Evolutionary conservation across 2,888 invertebrate genomes (phyloP), one percentile per base, ranked within the genome.

Genomic region (Aspidiotus rigidus): DNA sequence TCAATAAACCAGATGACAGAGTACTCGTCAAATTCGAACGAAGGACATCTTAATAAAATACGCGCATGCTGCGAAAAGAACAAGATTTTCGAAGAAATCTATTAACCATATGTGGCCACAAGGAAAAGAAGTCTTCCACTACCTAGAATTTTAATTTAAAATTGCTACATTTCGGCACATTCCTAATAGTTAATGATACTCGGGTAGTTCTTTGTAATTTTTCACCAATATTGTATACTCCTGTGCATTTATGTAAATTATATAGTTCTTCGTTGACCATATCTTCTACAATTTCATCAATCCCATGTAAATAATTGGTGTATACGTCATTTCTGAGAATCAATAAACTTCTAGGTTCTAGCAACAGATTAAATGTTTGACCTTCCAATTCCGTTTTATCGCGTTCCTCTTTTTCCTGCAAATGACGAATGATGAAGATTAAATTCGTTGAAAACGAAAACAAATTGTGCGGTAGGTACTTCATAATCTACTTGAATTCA

Each of bases 101-200:
- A n/a, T n/a, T n/a, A n/a, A n/a, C n/a, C n/a, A n/a, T n/a, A n/a
- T n/a, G 28, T 28, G 28, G 5, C 28, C 28, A 64, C 8, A 7
- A 17, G 15, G 7, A 17, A 60, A 17, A 40, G 8, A 17, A 8
- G 9, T 39, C 39, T 60, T 60, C 8, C 42, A 62, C 10, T 3
- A 44, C 7, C 54, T 69, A 61, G 17, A 62, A 62, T 10, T 28
- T 39, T 71, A 89, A 78, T 79, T 87, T 88, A 76, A 90, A 82
- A 79, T 85, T 85, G 69, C 85, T 84, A 55, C 90, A 88, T 80
- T 91, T 94, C 57, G 94, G 94, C 53, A 96, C 95, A 83, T 93
- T 88, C 77, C 97, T 83, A 74, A 97, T 93, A 13, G 96, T 97
- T 64, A 97, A 79, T 13, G 96, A 97, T 73, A 95, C 80, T 75